Base-by-base conservation (phyloP, 2,888 invertebrate species). In the Drosophila algonquin region DNA sequence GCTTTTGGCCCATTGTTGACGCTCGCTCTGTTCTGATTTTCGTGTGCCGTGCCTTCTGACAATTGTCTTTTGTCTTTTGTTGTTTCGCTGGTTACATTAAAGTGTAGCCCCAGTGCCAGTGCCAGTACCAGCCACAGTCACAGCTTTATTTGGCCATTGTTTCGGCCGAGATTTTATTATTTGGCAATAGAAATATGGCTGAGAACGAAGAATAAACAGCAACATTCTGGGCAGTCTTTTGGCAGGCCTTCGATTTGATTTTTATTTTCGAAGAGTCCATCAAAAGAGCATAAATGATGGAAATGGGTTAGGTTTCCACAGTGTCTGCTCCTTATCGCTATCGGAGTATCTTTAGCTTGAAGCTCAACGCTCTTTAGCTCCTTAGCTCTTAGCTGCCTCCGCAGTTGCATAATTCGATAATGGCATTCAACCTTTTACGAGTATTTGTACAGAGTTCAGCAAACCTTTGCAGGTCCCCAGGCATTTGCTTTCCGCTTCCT, bases 21-120 rank as follows among this genome's bases (percentile, higher is more conserved):
- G 32, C 10, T 47, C 30, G 59, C 68, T 74, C 69, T 57, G 53
- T 53, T 73, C 51, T 48, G 16, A 14, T 54, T 54, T 32, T 54
- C 4, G 24, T 24, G 16, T 78, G 60, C 63, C 57, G 30, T 72
- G 63, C 67, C 64, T 67, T 80, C 70, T 61, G 65, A 78, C 84
- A 84, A 86, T 77, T 78, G 74, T 77, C 86, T 85, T 81, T 80
- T 85, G 68, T 65, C 55, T 80, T 85, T 80, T 85, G 68, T 65
- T 59, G 61, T 30, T 56, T 57, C 52, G 71, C 59, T 52, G 76
- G 56, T 70, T 55, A 83, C 78, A 88, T 78, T 73, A 87, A 83
- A 83, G 89, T 84, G 78, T 76, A 62, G 58, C 35, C 61, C 63
- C 74, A 59, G 61, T 5, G 61, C 53, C 67, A 61, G 70, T 50